A percentile compares a stretch with the other conserved stretches of the same genome.
Evolutionary conservation across 2,888 invertebrate genomes (phyloP).

Genomic region (Diplazon laetatorius): DNA sequence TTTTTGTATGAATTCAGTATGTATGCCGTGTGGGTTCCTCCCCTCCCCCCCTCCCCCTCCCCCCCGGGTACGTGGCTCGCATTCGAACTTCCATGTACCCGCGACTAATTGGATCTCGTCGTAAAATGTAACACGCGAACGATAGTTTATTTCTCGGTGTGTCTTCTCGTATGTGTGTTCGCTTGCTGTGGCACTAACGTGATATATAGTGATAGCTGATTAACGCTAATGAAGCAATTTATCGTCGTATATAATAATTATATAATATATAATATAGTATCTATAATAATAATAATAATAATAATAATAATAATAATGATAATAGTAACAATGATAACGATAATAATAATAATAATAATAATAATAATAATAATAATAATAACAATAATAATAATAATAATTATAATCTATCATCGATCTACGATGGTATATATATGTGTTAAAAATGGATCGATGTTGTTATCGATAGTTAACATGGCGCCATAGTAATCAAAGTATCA

Average conservation of each 20-base stretch:
- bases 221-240: slow-evolving; percentile 63
- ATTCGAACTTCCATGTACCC: slow-evolving; percentile 40
- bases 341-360: slow-evolving; percentile 42
- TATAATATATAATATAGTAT: slow-evolving; percentile 44
- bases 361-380: slow-evolving; percentile 50
- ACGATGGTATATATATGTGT: slow-evolving; percentile 53
- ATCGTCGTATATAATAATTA: slow-evolving; percentile 49
- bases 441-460: slow-evolving; percentile 57
- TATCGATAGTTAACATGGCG: slow-evolving; percentile 55
- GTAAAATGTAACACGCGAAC: slow-evolving; percentile 47
- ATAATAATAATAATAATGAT: slow-evolving; percentile 53
- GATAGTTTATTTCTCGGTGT: slow-evolving; percentile 42
- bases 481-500: slow-evolving; percentile 56
- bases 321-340: slow-evolving; percentile 58
- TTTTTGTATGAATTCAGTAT: slow-evolving; percentile 47
- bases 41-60: too few relatives aligned
- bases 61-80: slow-evolving; percentile 32
- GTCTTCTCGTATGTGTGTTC: neutral
- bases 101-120: slow-evolving; percentile 59
- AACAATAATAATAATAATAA: slow-evolving; percentile 54
- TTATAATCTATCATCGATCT: slow-evolving; percentile 63
- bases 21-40: slow-evolving; percentile 27
- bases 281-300: slow-evolving; percentile 46
- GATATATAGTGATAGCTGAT: slow-evolving; percentile 54
- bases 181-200: slow-evolving; percentile 24